These are phyloP conservation scores for Aspidapion aeneum DNA, from an alignment of 2,888 invertebrate species.

Conservation along the genomic window DNA sequence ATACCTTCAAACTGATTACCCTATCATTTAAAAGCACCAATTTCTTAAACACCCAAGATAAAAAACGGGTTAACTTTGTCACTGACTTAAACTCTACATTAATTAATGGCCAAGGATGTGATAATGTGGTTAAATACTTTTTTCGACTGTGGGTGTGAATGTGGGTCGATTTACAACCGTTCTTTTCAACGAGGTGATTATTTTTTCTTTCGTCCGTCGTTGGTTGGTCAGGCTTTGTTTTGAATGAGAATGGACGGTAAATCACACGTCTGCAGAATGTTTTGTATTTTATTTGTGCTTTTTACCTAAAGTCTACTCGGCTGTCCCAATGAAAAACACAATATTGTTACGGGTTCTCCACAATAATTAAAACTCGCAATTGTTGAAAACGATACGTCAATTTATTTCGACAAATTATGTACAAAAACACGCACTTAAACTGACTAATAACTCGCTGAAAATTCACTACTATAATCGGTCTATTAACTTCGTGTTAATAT, in stretches of 20 bases:
- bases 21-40: not conserved
- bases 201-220: not conserved
- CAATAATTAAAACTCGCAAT: too few species aligned
- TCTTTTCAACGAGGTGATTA: not conserved
- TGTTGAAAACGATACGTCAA: too few species aligned
- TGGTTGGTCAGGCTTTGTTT: not conserved
- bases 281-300: too few species aligned
- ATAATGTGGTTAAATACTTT: not conserved
- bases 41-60: not conserved
- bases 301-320: too few species aligned
- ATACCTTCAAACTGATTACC: too few species aligned
- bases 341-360: too few species aligned
- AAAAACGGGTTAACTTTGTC: not conserved
- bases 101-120: not conserved
- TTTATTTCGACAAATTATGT: too few species aligned
- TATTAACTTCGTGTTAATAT: too few species aligned
- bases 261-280: not conserved
- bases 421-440: too few species aligned
- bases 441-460: too few species aligned
- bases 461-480: too few species aligned
- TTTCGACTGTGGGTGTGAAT: not conserved
- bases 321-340: too few species aligned
- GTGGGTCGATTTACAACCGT: not conserved
- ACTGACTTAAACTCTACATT: not conserved
- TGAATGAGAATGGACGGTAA: not conserved